phyloP scores from a whole-genome alignment of 2,113 vertebrate genomes.

The Ailuropoda melanoleuca region DNA sequence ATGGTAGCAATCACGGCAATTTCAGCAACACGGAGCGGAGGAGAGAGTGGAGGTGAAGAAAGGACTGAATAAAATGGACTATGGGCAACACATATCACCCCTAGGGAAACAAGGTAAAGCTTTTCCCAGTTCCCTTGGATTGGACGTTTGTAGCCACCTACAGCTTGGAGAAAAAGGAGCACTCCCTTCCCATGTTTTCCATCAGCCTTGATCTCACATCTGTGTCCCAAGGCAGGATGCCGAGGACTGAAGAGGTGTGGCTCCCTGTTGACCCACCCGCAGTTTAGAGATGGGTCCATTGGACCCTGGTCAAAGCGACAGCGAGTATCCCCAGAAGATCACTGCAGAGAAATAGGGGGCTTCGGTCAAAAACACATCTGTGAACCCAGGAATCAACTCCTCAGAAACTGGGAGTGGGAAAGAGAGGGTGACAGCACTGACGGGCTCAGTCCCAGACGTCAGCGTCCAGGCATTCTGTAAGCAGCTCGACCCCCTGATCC shows the following conservation, averaged over 20 bases:
- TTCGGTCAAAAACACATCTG: not conserved
- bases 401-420: not conserved
- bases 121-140: not conserved
- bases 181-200: not conserved
- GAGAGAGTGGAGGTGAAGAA: not conserved
- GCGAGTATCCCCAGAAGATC: not conserved
- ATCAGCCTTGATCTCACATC: not conserved
- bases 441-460: not conserved
- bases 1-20: not conserved
- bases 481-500: not conserved
- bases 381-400: not conserved
- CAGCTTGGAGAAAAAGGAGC: not conserved
- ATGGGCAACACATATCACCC: not conserved
- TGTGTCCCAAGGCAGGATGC: not conserved
- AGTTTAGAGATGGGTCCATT: not conserved
- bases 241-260: not conserved
- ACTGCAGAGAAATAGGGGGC: not conserved
- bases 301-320: not conserved
- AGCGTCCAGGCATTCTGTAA: not conserved
- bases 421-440: not conserved
- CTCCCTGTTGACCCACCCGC: not conserved
- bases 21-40: not conserved
- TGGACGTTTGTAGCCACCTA: not conserved
- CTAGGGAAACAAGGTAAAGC: not conserved
- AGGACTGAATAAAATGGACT: not conserved